A percentile compares a stretch with the other conserved stretches of the same genome.
Conservation (phyloP, 2,113 vertebrate genomes). For the Chionodraco myersi region DNA sequence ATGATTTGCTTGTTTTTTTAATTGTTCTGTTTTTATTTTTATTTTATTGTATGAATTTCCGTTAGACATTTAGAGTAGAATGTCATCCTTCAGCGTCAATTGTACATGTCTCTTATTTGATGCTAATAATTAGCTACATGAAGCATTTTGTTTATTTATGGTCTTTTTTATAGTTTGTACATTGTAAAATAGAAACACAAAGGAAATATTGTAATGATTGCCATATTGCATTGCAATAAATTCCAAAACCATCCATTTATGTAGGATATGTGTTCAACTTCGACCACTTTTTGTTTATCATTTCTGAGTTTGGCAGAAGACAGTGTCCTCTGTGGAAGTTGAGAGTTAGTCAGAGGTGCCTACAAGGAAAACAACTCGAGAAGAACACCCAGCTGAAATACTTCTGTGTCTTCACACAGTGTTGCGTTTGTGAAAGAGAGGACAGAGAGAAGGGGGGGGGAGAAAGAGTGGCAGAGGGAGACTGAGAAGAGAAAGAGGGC, state of each 20-base stretch:
- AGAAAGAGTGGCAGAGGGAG: conserved; percentile 30
- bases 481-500: conserved; percentile 10
- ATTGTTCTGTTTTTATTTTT: conserved; percentile 24
- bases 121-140: conserved; percentile 90
- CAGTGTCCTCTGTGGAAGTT: conserved; percentile 55
- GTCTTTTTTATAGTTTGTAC: conserved; percentile 99
- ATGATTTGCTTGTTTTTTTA: conserved; percentile 54
- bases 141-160: conserved; percentile 99
- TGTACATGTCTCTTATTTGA: conserved; percentile 77
- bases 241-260: conserved; percentile 79
- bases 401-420: conserved; percentile 62
- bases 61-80: conserved; percentile 77
- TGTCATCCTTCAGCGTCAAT: conserved; percentile 76
- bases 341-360: conserved; percentile 60
- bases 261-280: background rate
- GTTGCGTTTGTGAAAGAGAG: conserved; percentile 48
- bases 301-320: conserved; percentile 50
- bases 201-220: conserved; percentile 87
- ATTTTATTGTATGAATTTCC: conserved; percentile 50
- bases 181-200: conserved; percentile 95
- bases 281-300: conserved; percentile 21
- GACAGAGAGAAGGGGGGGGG: conserved; percentile 19
- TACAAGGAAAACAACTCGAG: conserved; percentile 60
- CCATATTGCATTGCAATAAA: conserved; percentile 93
- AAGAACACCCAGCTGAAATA: conserved; percentile 56